Conservation (phyloP, 2,888 invertebrate species). For the Polydesmus complanatus region DNA sequence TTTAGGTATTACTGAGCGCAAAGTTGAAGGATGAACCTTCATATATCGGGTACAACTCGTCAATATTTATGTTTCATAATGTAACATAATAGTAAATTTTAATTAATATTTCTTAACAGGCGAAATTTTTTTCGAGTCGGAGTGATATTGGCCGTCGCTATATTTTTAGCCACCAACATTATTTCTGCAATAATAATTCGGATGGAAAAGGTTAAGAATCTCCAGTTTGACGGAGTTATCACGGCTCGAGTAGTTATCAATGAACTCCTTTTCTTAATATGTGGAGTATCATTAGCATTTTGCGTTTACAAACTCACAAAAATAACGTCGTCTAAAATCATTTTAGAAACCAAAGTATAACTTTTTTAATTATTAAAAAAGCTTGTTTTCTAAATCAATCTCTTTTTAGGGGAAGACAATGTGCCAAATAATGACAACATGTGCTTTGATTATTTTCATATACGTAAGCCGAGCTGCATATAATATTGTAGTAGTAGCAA, state of each 20-base stretch:
- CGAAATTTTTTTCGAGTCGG: not conserved
- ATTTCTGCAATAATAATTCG: not conserved
- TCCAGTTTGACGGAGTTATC: not conserved
- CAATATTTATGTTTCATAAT: too few species aligned
- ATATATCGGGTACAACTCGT: too few species aligned
- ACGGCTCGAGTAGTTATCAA: not conserved
- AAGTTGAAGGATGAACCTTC: too few species aligned
- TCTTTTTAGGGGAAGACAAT: constrained; percentile 1
- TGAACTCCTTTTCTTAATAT: constrained; percentile 6
- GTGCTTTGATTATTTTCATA: not conserved
- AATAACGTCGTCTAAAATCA: constrained; percentile 1
- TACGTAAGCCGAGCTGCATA: not conserved
- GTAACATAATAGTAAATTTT: too few species aligned
- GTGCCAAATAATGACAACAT: not conserved
- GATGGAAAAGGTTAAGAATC: not conserved
- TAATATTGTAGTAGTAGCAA: not conserved
- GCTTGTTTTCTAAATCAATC: not conserved
- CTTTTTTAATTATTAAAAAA: too few species aligned
- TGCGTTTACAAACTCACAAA: constrained; percentile 2
- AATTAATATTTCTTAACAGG: too few species aligned
- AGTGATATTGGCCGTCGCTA: not conserved
- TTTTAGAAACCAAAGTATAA: constrained; percentile 4
- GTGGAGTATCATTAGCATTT: constrained; percentile 3
- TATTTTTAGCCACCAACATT: constrained; percentile 2
- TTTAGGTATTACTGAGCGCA: too few species aligned